Evolutionary conservation across 2,888 invertebrate genomes (phyloP).

Genomic region (Glomeris marginata): DNA sequence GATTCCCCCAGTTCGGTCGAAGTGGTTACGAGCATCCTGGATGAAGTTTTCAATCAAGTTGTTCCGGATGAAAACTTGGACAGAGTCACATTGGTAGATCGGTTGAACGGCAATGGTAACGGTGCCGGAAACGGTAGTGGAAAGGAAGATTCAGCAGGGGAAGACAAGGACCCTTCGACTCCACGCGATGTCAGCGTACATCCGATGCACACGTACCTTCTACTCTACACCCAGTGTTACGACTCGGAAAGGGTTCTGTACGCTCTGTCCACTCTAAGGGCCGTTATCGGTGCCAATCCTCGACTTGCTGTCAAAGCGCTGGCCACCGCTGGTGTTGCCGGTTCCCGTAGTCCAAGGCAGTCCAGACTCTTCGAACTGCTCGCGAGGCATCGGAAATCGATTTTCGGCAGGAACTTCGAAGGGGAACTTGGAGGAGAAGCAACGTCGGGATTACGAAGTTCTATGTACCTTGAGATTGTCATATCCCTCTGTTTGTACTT

Average conservation of each 20-base stretch:
- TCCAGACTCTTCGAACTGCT: slow-evolving; percentile 44
- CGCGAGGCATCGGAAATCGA: slow-evolving; percentile 60
- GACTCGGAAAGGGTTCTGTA: slow-evolving; percentile 59
- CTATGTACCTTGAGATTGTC: slow-evolving; percentile 65
- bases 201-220: slow-evolving; percentile 66
- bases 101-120: no score
- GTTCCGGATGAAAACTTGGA: slow-evolving; percentile 19
- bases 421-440: slow-evolving; percentile 39
- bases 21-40: slow-evolving; percentile 41
- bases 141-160: no score
- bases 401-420: slow-evolving; percentile 46
- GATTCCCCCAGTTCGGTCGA: slow-evolving; percentile 16
- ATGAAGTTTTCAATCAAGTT: slow-evolving; percentile 42
- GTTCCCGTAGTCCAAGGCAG: slow-evolving; percentile 29
- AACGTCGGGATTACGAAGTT: slow-evolving; percentile 51
- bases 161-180: no score
- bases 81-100: background rate
- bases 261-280: slow-evolving; percentile 55
- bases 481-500: slow-evolving; percentile 58
- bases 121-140: background rate
- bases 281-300: slow-evolving; percentile 52
- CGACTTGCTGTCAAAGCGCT: slow-evolving; percentile 56
- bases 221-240: slow-evolving; percentile 63
- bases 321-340: slow-evolving; percentile 54
- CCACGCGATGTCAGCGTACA: slow-evolving; percentile 37